Evolutionary conservation across 2,888 invertebrate species (phyloP).

Genomic region (Caenorhabditis zanzibari): DNA sequence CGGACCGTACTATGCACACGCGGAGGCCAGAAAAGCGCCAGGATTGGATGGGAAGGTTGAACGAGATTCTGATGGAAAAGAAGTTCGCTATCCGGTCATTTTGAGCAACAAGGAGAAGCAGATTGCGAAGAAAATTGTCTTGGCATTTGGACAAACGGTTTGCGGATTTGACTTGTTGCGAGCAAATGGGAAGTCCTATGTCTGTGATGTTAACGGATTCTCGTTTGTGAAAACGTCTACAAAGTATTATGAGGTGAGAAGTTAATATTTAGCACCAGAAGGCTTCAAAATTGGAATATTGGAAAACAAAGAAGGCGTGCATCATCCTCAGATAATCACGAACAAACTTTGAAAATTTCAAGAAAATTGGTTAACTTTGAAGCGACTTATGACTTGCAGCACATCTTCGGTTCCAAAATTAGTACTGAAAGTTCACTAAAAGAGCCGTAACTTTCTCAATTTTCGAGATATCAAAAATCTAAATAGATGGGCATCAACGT

Average conservation of each 20-base stretch:
- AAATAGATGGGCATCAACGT: too few relatives aligned
- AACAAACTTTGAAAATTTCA: too few relatives aligned
- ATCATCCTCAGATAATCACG: too few relatives aligned
- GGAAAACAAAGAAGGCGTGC: too few relatives aligned
- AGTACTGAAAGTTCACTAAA: too few relatives aligned
- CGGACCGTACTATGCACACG: conserved; percentile 99
- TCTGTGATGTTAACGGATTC: conserved; percentile 99
- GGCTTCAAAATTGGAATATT: too few relatives aligned
- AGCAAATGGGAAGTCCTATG: conserved; percentile 98
- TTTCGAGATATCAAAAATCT: too few relatives aligned
- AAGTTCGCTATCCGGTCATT: conserved; percentile 97
- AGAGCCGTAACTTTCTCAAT: too few relatives aligned
- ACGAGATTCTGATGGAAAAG: conserved; percentile 95
- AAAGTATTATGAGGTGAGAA: conserved; percentile 93
- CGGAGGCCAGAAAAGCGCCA: conserved; percentile 98
- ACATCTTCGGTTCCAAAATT: too few relatives aligned
- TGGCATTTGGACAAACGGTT: conserved; percentile 91
- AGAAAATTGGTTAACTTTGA: too few relatives aligned
- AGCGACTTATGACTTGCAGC: too few relatives aligned
- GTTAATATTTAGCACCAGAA: too few relatives aligned
- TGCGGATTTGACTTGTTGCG: conserved; percentile 98
- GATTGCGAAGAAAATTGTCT: conserved; percentile 96
- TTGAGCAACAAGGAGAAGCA: conserved; percentile 97
- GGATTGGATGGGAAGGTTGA: conserved; percentile 88
- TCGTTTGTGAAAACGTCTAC: conserved; percentile 99